These are phyloP conservation scores for Pachydiplax longipennis DNA, from an alignment of 2,888 invertebrate genomes.

Conservation along the genomic window DNA sequence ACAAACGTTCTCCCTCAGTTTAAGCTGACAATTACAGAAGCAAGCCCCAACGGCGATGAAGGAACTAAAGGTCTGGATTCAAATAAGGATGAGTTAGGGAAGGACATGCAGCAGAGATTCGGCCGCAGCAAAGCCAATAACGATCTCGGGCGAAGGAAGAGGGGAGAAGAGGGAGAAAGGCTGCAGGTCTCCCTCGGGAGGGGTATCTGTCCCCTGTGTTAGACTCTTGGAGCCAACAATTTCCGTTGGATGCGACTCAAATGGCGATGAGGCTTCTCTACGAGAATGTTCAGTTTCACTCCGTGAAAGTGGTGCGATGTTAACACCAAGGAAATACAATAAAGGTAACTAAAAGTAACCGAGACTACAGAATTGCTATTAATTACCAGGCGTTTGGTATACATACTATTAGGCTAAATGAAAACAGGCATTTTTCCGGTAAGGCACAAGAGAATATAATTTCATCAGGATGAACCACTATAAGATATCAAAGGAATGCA, in stretches of 20 bases:
- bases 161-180: neutral
- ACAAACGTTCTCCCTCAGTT: too few species aligned
- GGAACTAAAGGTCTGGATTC: neutral
- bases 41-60: neutral
- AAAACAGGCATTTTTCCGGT: too few species aligned
- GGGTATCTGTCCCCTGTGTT: neutral
- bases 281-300: neutral
- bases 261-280: neutral
- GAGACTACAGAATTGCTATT: too few species aligned
- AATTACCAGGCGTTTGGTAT: too few species aligned
- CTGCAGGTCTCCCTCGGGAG: neutral
- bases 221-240: neutral
- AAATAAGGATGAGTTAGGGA: neutral
- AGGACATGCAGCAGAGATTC: neutral
- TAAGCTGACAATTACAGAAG: too few species aligned
- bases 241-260: neutral
- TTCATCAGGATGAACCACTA: too few species aligned
- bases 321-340: neutral
- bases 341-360: neutral
- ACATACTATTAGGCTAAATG: too few species aligned
- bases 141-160: neutral
- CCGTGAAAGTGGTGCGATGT: too few species aligned
- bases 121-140: slow-evolving; percentile 32
- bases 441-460: too few species aligned
- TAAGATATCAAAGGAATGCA: too few species aligned